phyloP scores from a whole-genome alignment of 2,888 invertebrate genomes.

The Julus scandinavius region DNA sequence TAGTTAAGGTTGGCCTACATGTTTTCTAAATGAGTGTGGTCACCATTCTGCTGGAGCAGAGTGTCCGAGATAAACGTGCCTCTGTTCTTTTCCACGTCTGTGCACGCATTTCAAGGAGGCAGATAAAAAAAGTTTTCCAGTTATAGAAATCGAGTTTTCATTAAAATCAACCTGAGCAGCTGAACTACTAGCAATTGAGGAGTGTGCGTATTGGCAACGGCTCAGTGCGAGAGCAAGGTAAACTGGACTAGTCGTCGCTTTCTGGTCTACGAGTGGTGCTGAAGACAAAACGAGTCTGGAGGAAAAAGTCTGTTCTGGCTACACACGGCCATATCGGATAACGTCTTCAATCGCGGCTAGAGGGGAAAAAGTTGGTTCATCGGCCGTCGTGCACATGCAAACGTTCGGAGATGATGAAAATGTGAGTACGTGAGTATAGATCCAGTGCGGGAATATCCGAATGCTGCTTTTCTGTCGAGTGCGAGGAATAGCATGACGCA shows the following conservation, averaged over 20 bases:
- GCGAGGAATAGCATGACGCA: not conserved
- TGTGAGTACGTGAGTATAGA: not conserved
- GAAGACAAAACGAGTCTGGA: not conserved
- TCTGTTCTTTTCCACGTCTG: not conserved
- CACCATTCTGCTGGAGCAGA: conserved; percentile 18
- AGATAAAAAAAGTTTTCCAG: not conserved
- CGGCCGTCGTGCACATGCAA: too few relatives aligned
- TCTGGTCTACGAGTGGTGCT: not conserved
- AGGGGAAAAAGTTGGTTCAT: too few relatives aligned
- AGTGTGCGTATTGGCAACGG: not conserved
- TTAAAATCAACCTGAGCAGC: not conserved
- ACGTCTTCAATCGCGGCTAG: too few relatives aligned
- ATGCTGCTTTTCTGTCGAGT: not conserved
- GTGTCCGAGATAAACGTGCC: conserved; percentile 43
- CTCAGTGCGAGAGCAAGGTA: not conserved
- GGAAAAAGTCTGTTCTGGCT: too few relatives aligned
- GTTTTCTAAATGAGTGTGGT: conserved; percentile 41
- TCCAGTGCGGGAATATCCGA: not conserved
- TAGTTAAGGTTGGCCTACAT: conserved; percentile 44
- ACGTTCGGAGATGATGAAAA: too few relatives aligned
- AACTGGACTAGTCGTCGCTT: not conserved
- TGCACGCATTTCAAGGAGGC: conserved; percentile 10
- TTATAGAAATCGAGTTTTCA: not conserved
- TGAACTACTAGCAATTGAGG: not conserved
- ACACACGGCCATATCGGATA: not conserved